Percentiles rank a stretch among this genome's conserved stretches.
Evolutionary conservation across 2,113 vertebrate genomes (phyloP).

Genomic region (Eclectus roratus): DNA sequence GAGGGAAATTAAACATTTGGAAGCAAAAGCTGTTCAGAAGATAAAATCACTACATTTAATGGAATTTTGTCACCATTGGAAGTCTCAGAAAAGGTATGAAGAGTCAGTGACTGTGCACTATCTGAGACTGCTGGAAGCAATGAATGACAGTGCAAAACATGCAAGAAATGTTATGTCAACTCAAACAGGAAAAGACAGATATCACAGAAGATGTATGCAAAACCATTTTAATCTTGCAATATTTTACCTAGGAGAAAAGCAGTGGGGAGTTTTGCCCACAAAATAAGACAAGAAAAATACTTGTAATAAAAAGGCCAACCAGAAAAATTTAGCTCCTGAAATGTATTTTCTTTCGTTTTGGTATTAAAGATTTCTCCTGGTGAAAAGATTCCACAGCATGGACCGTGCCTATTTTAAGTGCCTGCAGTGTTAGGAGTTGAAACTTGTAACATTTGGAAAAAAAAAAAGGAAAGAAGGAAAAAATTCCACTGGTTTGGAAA

Average conservation of each 20-base stretch:
- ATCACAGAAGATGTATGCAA: not conserved
- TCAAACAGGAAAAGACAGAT: not conserved
- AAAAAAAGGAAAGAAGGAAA: not conserved
- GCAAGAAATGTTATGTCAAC: not conserved
- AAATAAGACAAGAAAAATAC: not conserved
- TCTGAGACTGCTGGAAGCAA: not conserved
- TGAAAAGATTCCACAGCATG: not conserved
- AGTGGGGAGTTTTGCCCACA: not conserved
- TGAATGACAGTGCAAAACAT: not conserved
- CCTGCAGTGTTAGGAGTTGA: not conserved
- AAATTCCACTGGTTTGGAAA: not conserved
- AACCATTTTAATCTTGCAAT: not conserved
- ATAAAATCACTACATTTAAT: not conserved
- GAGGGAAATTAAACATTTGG: not conserved
- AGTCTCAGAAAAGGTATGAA: not conserved
- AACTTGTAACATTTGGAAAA: not conserved
- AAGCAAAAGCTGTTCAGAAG: not conserved
- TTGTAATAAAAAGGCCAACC: not conserved
- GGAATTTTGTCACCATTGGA: not conserved
- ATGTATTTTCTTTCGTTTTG: not conserved
- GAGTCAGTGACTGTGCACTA: not conserved
- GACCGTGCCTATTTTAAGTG: not conserved
- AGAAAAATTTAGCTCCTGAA: not conserved
- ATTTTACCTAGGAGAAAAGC: not conserved
- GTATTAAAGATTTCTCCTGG: not conserved